These are phyloP conservation scores for Gymnodraco acuticeps DNA, from an alignment of 2,797 vertebrate species.

Conservation along the genomic window DNA sequence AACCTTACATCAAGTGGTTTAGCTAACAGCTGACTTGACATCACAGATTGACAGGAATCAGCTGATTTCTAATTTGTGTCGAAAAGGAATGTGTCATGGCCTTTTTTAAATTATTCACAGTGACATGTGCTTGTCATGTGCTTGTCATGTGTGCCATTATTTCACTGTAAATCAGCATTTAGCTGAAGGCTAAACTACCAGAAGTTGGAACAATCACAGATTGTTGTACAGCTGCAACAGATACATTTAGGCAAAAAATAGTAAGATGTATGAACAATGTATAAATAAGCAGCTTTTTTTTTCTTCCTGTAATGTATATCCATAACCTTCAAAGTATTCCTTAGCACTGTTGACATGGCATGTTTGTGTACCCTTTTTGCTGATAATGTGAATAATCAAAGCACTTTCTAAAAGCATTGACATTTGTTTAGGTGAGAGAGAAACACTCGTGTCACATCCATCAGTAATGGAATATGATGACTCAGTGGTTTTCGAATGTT, in stretches of 20 bases:
- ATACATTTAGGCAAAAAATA: not conserved
- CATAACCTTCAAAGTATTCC: not conserved
- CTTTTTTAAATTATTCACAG: not conserved
- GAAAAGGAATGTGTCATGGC: constrained; percentile 18
- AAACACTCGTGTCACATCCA: constrained; percentile 19
- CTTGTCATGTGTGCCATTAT: constrained; percentile 1
- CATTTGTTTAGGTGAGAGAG: not conserved
- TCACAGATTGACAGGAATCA: constrained; percentile 31
- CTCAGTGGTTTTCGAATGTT: constrained; percentile 58
- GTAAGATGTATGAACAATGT: no score
- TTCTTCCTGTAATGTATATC: not conserved
- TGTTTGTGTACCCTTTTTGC: not conserved
- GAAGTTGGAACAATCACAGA: not conserved
- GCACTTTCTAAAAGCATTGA: not conserved
- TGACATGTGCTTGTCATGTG: constrained; percentile 16
- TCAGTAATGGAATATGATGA: constrained; percentile 11
- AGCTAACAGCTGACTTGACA: constrained; percentile 1
- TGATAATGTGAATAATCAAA: not conserved
- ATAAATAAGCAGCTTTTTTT: not conserved
- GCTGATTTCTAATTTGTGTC: constrained; percentile 32
- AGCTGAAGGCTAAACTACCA: not conserved
- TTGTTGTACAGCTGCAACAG: not conserved
- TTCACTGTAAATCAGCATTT: not conserved
- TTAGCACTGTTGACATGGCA: not conserved
- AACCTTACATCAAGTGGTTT: not conserved